Base-by-base conservation (phyloP, 2,888 invertebrate species). In the Cancer borealis region DNA sequence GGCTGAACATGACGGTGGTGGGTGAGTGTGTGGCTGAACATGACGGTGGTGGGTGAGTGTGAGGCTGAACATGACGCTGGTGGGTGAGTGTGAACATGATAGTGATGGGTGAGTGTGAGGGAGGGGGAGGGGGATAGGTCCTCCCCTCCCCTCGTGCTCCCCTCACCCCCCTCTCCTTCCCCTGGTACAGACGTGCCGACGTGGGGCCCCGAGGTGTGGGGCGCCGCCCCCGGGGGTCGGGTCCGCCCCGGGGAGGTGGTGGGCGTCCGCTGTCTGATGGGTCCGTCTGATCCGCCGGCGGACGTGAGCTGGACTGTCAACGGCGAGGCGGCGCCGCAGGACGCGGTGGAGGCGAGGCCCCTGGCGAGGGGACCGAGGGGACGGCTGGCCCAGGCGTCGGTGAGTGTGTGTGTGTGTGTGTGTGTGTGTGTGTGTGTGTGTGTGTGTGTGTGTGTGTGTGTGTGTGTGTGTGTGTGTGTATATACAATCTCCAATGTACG, bases 291-390 rank as follows among this genome's bases (percentile, higher is more conserved):
- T 54, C 93, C 93, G 30, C 93, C 87, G 21, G 91, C 91, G n/a
- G 93, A 93, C 26, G 89, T 93, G 47, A 60, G 49, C 60, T 93
- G 93, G 93, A 84, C 60, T 60, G 21, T 93, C 54, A 93, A 93
- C 93, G 46, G 84, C 45, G 84, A 39, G 87, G 54, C 14, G 45
- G 54, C 87, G 79, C 93, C 93, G 26, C 54, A 84, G 30, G 54
- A 89, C 45, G 93, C 93, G 54, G 84, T 39, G 47, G 49, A 88
- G 17, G 39, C n/a, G 17, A 84, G 84, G 10, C 79, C 92, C 92
- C 10, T 84, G 12, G 46, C n/a, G 92, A 10, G 26, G 49, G 92
- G 79, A 10, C 79, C 30, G 21, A 21, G 49, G 17, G 92, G 92
- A 14, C 45, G 46, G 17, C 84, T 21, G 10, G 8, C 79, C 26